These are phyloP conservation scores for Leptinotarsa rubiginosa DNA, from an alignment of 2,888 invertebrate species.

Conservation along the genomic window DNA sequence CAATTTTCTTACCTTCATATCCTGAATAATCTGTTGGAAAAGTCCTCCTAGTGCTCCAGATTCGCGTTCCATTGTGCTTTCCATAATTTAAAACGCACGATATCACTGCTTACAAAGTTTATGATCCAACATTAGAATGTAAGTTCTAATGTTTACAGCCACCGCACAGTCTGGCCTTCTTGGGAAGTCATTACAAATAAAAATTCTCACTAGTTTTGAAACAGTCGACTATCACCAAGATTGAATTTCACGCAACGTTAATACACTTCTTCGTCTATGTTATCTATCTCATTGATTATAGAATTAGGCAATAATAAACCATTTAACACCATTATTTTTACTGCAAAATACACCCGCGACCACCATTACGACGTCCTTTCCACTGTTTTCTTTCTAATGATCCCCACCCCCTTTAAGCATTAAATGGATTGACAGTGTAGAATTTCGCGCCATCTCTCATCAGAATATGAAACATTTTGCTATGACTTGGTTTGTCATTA, in stretches of 20 bases:
- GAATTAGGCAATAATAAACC: not conserved
- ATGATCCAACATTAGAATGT: constrained; percentile 19
- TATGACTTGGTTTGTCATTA: not conserved
- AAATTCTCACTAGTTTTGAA: constrained; percentile 25
- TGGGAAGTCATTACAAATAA: constrained; percentile 31
- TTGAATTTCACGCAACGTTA: not conserved
- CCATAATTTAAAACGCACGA: constrained; percentile 67
- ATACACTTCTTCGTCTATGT: not conserved
- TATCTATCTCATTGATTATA: constrained; percentile 5
- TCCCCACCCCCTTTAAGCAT: constrained; percentile 25
- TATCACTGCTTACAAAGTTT: constrained; percentile 23
- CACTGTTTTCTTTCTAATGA: constrained; percentile 26
- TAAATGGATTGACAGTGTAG: not conserved
- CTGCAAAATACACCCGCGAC: constrained; percentile 12
- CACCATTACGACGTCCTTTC: constrained; percentile 15
- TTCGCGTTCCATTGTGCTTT: constrained; percentile 82
- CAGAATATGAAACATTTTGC: not conserved
- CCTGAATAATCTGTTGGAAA: constrained; percentile 94
- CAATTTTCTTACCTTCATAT: constrained; percentile 88
- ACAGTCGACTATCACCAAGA: not conserved
- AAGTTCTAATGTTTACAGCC: constrained; percentile 45
- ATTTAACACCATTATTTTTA: constrained; percentile 19
- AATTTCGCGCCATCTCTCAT: not conserved
- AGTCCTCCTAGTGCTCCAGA: constrained; percentile 91
- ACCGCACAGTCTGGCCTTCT: constrained; percentile 42